Evolutionary conservation across 2,888 invertebrate species (phyloP), one percentile per base, ranked within the genome.

Genomic region (Gnatocerus cornutus): DNA sequence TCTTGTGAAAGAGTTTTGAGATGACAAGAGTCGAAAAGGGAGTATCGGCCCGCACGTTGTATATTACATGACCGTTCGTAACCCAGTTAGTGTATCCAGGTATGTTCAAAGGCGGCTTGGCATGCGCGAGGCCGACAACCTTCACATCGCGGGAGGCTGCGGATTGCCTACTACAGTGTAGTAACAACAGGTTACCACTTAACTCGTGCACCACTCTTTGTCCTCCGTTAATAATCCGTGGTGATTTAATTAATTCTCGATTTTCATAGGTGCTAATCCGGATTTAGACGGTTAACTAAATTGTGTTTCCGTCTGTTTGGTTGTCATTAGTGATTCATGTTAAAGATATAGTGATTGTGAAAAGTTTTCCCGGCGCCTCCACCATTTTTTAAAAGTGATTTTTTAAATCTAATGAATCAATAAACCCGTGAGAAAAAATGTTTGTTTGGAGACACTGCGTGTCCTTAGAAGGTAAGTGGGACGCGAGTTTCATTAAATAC

Each of bases 391-490:
- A 33, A 33, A 2, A 33, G 33, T n/a, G 33, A 33, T 33, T 9
- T 33, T 6, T 33, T 4, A 33, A n/a, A 9, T 33, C n/a, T 33
- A 9, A 33, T 33, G 7, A 9, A 9, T 7, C 33, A 33, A 7
- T 33, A 9, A 45, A 21, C 21, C 21, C 6, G 45, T 33, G 3
- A 9, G 30, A 8, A 59, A 71, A 69, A 64, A 83, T 83, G 82
- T 83, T 83, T 72, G 83, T 84, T 27, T 84, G 83, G 84, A 81
- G 80, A 72, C 83, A 83, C 67, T 83, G 84, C 71, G 82, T 84
- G 65, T 83, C 82, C 16, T 73, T 83, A 67, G 81, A 82, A 77
- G 82, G 83, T 82, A 77, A 79, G 81, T 74, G 63, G 61, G 61
- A 65, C 46, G 7, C 16, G 21, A n/a, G 9, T 46, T 50, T 58